Percentiles rank a stretch among this genome's conserved stretches.
Conservation (phyloP, 1,140 invertebrate genomes). For the Melitaea cinxia region DNA sequence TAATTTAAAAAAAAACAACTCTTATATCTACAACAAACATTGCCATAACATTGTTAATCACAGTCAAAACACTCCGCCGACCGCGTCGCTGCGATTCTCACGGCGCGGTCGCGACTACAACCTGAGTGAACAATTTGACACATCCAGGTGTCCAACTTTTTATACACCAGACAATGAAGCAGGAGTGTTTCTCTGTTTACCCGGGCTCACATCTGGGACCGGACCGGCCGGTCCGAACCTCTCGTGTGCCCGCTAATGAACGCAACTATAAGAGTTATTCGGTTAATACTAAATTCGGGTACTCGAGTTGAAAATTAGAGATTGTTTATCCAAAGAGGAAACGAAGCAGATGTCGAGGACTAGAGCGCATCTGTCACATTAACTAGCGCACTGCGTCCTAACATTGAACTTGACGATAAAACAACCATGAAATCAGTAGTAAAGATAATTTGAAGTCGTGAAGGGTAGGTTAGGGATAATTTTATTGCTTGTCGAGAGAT, state of each 20-base stretch:
- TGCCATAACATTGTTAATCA: constrained; percentile 51
- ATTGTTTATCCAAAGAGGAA: constrained; percentile 61
- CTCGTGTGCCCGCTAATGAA: constrained; percentile 74
- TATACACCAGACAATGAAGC: constrained; percentile 65
- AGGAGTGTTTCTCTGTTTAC: constrained; percentile 72
- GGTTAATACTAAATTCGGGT: constrained; percentile 46
- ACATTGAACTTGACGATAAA: constrained; percentile 79
- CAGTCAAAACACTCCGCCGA: constrained; percentile 45
- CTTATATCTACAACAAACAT: constrained; percentile 28
- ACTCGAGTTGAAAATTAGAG: constrained; percentile 48
- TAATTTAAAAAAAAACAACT: not conserved
- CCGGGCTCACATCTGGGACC: constrained; percentile 72
- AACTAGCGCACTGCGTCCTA: constrained; percentile 52
- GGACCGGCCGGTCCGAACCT: constrained; percentile 60
- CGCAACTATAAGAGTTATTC: constrained; percentile 46
- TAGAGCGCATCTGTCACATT: constrained; percentile 56
- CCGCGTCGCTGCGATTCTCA: constrained; percentile 60
- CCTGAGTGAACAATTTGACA: constrained; percentile 78
- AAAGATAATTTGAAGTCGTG: constrained; percentile 64
- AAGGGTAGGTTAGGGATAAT: constrained; percentile 62
- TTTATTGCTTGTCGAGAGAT: constrained; percentile 32
- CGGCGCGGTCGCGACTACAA: constrained; percentile 55
- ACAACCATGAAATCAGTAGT: constrained; percentile 70
- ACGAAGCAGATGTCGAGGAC: constrained; percentile 59
- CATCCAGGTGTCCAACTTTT: constrained; percentile 80